Evolutionary conservation across 1,140 invertebrate species (phyloP), one percentile per base, ranked within the genome.

Genomic region (Drosophila tsacasi): DNA sequence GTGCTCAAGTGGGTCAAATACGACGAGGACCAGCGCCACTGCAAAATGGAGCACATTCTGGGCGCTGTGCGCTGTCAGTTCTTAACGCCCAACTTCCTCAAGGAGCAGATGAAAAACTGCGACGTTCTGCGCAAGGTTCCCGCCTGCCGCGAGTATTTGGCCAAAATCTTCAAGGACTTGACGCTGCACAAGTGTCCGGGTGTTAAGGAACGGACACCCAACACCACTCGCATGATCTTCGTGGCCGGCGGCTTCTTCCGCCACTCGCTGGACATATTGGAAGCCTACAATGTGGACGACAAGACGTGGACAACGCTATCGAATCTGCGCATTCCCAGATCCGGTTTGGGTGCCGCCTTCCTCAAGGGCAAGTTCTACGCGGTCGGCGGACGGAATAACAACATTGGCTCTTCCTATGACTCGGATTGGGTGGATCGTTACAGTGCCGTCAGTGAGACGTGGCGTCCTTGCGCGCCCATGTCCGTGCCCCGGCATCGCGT

Each of bases 21-120:
- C 89, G 97, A 98, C 82, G 96, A 97, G 76, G 97, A 98, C 58
- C 96, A 95, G 32, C 94, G 98, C 49, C 95, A 96, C 67, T 95
- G 96, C 7, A 97, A 97, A 92, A 97, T 98, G 95, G 96, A 98
- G 76, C 95, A 96, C 75, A 97, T 99, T 79, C 93, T 99, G 32
- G 96, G 96, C 83, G 97, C 96, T 1, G 97, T 98, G 3, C 95
- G 98, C 3, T 98, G 97, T 91, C 97, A 98, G 87, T 98, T 97
- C 93, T 94, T 99, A 15, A 97, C 97, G n/a, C 98, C 98, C 2
- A 96, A 95, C 77, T 99, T 98, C 93, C 93, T 96, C 10, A 96
- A 97, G 76, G 97, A 98, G 66, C 97, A 98, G 93, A 97, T 99
- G 95, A 97, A 96, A 79, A 97, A 97, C 81, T 98, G 97, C 93